These are phyloP conservation scores for Dicycla oo DNA, from an alignment of 2,888 invertebrate species.

Conservation along the genomic window DNA sequence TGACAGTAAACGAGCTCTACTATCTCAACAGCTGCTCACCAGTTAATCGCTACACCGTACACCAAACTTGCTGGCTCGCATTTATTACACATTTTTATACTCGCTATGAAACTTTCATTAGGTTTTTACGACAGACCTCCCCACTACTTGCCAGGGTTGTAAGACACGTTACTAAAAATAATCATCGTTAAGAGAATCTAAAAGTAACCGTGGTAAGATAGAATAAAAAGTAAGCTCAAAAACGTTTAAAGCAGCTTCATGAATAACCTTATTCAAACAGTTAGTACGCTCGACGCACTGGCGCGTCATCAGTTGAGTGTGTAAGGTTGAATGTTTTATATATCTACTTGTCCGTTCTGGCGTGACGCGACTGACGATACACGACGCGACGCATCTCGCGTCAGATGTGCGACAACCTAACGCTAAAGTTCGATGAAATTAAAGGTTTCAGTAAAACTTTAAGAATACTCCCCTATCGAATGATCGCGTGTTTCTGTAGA, in stretches of 20 bases:
- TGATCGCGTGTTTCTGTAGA: too few relatives aligned
- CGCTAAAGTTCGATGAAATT: background rate
- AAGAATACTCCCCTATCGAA: too few relatives aligned
- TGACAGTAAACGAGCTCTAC: slow-evolving; percentile 9
- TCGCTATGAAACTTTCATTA: slow-evolving; percentile 68
- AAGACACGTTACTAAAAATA: background rate
- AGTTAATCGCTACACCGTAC: slow-evolving; percentile 14
- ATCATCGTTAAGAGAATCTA: background rate
- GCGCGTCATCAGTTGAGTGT: background rate
- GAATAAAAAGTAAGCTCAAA: background rate
- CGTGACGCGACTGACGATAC: too few relatives aligned
- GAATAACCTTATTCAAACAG: background rate
- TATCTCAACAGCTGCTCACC: slow-evolving; percentile 19
- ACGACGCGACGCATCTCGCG: too few relatives aligned
- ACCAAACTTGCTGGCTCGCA: slow-evolving; percentile 40
- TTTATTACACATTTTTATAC: slow-evolving; percentile 61
- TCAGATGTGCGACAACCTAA: background rate
- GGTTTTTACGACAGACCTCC: slow-evolving; percentile 63
- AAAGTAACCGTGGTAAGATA: background rate
- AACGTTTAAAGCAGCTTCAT: background rate
- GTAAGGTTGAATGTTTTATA: too few relatives aligned
- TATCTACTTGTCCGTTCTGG: background rate
- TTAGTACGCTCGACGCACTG: background rate
- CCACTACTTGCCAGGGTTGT: slow-evolving; percentile 35
- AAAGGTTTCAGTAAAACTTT: background rate